A percentile compares a stretch with the other conserved stretches of the same genome.
phyloP scores from a whole-genome alignment of 2,888 invertebrate species.

The Spilosoma lubricipeda region DNA sequence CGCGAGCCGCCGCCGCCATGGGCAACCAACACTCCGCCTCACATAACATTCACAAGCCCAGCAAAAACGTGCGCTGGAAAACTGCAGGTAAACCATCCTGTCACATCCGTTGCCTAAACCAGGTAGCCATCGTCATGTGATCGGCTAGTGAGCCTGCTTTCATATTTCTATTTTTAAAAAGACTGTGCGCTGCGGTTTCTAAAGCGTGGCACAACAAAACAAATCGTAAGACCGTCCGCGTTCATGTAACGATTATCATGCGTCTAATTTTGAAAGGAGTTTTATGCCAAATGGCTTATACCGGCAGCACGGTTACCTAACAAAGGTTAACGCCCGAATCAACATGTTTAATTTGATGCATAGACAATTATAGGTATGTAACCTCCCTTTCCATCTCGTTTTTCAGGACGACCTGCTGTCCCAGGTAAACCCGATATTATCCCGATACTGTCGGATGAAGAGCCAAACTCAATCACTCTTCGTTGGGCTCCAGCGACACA shows the following conservation, averaged over 20 bases:
- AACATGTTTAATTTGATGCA: conserved; percentile 45
- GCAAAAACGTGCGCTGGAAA: conserved; percentile 94
- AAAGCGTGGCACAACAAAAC: conserved; percentile 85
- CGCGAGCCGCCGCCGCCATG: conserved; percentile 85
- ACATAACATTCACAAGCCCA: conserved; percentile 84
- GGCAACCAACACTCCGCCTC: conserved; percentile 84
- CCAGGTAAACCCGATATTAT: conserved; percentile 94
- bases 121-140: conserved; percentile 29
- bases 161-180: conserved; percentile 80
- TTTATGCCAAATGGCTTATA: conserved; percentile 74
- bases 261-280: conserved; percentile 80
- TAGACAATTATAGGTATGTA: conserved; percentile 37
- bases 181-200: conserved; percentile 77
- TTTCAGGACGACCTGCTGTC: conserved; percentile 90
- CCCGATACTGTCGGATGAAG: conserved; percentile 89
- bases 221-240: conserved; percentile 81
- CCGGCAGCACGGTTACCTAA: conserved; percentile 52
- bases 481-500: conserved; percentile 93
- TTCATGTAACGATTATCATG: conserved; percentile 82
- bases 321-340: conserved; percentile 57
- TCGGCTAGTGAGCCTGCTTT: conserved; percentile 55
- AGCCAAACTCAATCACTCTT: conserved; percentile 93
- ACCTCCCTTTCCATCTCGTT: conserved; percentile 30
- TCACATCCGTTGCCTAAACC: conserved; percentile 37
- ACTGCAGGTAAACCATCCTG: conserved; percentile 89